Percentiles rank a stretch among this genome's conserved stretches.
Conservation (phyloP, 2,797 vertebrate species). For the Xerus rutilus region DNA sequence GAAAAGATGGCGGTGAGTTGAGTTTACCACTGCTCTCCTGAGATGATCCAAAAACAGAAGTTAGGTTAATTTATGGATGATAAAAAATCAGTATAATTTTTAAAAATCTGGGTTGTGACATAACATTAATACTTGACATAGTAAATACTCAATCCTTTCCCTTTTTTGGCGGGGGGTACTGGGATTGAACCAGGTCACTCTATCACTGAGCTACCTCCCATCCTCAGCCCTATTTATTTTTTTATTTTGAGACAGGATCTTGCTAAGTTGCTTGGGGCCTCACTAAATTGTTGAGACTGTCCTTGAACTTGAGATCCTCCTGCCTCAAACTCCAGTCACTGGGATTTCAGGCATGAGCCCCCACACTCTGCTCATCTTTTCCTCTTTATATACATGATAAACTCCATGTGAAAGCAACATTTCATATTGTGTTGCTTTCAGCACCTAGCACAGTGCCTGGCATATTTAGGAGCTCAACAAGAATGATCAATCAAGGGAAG, state of each 20-base stretch:
- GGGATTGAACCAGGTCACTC: no score
- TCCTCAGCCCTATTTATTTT: no score
- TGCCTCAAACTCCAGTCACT: no score
- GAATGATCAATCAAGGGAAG: background rate
- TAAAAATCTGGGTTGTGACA: background rate
- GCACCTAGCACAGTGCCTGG: background rate
- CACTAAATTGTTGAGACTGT: no score
- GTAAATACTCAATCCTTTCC: background rate
- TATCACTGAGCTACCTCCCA: no score
- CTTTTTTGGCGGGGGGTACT: no score
- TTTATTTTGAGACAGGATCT: no score
- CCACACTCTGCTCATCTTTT: background rate
- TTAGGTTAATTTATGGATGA: background rate
- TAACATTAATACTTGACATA: background rate
- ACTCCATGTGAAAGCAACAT: background rate
- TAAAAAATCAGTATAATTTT: background rate
- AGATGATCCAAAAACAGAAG: background rate
- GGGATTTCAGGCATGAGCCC: no score
- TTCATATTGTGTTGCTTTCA: background rate
- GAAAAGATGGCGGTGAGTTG: background rate
- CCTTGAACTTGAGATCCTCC: no score
- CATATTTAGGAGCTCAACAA: background rate
- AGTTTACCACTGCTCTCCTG: background rate
- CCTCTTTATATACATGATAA: background rate
- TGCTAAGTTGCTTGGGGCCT: no score